phyloP scores from a whole-genome alignment of 2,888 invertebrate genomes.

The Eueremaeus valkanovi region DNA sequence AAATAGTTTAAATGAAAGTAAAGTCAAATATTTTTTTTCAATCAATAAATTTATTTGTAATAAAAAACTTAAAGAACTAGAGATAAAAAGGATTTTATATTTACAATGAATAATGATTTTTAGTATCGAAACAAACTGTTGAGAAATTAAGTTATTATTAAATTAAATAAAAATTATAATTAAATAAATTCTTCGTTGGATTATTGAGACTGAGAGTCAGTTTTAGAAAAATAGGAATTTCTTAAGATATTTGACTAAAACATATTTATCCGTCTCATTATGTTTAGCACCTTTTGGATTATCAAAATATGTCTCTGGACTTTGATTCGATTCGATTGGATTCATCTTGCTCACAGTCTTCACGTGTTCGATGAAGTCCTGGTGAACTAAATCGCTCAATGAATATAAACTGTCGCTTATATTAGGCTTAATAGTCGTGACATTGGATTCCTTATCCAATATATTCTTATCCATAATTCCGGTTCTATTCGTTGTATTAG shows the following conservation, averaged over 20 bases:
- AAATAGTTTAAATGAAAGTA: neutral
- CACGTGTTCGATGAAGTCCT: neutral
- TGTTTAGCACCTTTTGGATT: constrained; percentile 7
- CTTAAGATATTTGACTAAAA: neutral
- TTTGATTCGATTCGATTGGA: neutral
- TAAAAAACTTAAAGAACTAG: neutral
- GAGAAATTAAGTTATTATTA: no score
- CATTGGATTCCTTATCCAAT: neutral
- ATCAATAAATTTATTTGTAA: neutral
- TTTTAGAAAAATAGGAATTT: no score
- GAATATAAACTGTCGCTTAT: neutral
- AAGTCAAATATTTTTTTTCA: neutral
- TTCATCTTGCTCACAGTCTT: neutral
- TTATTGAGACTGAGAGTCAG: no score
- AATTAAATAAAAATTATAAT: no score
- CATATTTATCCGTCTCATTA: neutral
- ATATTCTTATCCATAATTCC: neutral
- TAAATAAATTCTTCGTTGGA: no score
- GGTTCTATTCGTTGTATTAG: neutral
- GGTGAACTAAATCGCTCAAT: neutral
- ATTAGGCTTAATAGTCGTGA: neutral
- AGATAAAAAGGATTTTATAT: no score
- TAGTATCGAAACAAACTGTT: no score
- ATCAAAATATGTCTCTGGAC: constrained; percentile 9
- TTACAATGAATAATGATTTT: no score